phyloP scores from a whole-genome alignment of 1,140 invertebrate genomes.

The Drosophila melanica region DNA sequence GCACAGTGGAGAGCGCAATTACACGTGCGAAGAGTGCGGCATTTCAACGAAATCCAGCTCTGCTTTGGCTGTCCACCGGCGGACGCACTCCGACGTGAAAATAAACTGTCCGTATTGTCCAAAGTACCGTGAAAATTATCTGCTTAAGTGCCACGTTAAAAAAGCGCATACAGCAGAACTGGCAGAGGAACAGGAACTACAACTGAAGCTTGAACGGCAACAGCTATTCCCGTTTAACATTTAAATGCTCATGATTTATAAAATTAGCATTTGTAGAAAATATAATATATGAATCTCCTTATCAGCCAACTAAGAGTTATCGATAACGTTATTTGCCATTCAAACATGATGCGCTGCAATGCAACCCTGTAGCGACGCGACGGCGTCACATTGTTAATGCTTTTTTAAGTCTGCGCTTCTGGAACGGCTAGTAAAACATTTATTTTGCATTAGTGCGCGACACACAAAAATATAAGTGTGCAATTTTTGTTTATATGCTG shows the following conservation, averaged over 20 bases:
- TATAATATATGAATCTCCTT: neutral
- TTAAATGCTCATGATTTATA: no score
- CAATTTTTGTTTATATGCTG: constrained; percentile 22
- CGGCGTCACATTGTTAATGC: constrained; percentile 40
- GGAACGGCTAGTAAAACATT: constrained; percentile 21
- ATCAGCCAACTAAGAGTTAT: neutral
- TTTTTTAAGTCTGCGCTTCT: constrained; percentile 38
- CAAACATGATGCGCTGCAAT: constrained; percentile 3
- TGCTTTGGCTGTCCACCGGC: constrained; percentile 42
- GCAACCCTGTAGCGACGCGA: constrained; percentile 29
- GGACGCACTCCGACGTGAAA: constrained; percentile 25
- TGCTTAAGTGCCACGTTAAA: constrained; percentile 33
- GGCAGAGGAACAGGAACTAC: neutral
- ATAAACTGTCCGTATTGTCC: constrained; percentile 34
- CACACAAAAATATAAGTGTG: constrained; percentile 8
- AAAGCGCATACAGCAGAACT: constrained; percentile 17
- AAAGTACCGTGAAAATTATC: constrained; percentile 40
- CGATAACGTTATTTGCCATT: constrained; percentile 23
- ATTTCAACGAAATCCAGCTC: constrained; percentile 38
- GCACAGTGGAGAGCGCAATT: constrained; percentile 41
- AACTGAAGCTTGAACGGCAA: neutral
- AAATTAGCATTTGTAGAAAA: neutral
- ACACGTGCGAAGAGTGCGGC: constrained; percentile 47
- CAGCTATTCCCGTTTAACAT: no score
- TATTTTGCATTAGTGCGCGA: constrained; percentile 32